Evolutionary conservation across 1,140 invertebrate genomes (phyloP).

Genomic region (Saccostrea echinata): DNA sequence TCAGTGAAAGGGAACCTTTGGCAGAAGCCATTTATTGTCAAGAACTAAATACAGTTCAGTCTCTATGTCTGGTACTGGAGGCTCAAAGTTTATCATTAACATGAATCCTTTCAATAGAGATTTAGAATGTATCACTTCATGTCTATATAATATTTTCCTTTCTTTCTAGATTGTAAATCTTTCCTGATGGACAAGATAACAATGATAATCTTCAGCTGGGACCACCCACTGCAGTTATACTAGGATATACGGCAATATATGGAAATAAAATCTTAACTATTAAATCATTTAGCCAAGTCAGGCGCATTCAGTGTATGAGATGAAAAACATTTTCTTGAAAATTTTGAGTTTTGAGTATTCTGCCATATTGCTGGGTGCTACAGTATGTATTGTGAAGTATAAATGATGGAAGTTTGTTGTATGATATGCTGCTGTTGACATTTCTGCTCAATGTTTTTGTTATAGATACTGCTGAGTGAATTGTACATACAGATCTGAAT

Average conservation of each 20-base stretch:
- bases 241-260: background rate
- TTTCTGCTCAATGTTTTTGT: conserved; percentile 7
- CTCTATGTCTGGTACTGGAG: background rate
- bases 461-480: background rate
- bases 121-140: background rate
- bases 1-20: background rate
- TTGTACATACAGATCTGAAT: background rate
- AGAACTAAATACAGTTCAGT: background rate
- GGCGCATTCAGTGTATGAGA: background rate
- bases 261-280: no score
- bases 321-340: background rate
- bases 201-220: background rate
- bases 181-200: background rate
- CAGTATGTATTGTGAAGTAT: background rate
- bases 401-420: background rate
- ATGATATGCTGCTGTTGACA: background rate
- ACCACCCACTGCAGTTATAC: background rate
- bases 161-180: background rate
- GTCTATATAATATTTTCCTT: background rate
- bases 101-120: background rate
- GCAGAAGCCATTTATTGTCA: conserved; percentile 13
- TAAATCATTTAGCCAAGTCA: background rate
- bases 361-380: conserved; percentile 5
- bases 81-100: background rate
- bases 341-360: background rate